These are phyloP conservation scores for Merluccius polli DNA, from an alignment of 2,797 vertebrate genomes.

Conservation along the genomic window DNA sequence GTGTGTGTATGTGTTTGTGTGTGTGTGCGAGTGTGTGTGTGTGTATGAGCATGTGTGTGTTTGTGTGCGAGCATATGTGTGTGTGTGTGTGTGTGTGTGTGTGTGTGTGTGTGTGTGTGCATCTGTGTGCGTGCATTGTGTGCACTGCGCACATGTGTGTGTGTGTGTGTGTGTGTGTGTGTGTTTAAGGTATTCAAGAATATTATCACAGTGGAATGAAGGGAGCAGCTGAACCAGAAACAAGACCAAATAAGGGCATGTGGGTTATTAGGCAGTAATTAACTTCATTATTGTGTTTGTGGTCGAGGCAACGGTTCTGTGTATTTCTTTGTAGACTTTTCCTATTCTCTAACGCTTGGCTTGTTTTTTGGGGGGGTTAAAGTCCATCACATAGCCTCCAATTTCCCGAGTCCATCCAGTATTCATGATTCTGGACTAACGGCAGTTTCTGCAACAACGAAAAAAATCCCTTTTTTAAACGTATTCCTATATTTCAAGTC, in stretches of 20 bases:
- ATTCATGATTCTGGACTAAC: conserved; percentile 6
- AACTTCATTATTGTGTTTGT: neutral
- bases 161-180: neutral
- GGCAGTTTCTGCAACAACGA: conserved; percentile 2
- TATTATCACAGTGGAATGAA: conserved; percentile 21
- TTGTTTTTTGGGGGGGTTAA: neutral
- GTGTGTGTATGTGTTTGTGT: conserved; percentile 32
- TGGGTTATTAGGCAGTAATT: neutral
- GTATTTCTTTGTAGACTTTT: neutral
- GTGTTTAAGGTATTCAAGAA: conserved; percentile 6
- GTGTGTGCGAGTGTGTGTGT: conserved; percentile 15
- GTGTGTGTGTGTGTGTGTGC: conserved; percentile 1
- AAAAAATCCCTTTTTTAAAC: conserved; percentile 22
- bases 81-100: conserved; percentile 1
- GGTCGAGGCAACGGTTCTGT: neutral
- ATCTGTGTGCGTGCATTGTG: conserved; percentile 18
- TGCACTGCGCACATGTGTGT: too few species aligned
- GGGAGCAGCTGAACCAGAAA: conserved; percentile 18
- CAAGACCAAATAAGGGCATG: neutral
- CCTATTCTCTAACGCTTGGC: too few species aligned
- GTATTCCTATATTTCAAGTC: conserved; percentile 12
- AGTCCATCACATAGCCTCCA: neutral
- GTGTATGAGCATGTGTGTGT: conserved; percentile 28
- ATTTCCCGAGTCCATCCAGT: too few species aligned
- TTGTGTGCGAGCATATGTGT: conserved; percentile 23